Evolutionary conservation across 2,797 vertebrate species (phyloP), one percentile per base, ranked within the genome.

Genomic region (Hozukius guyotensis): DNA sequence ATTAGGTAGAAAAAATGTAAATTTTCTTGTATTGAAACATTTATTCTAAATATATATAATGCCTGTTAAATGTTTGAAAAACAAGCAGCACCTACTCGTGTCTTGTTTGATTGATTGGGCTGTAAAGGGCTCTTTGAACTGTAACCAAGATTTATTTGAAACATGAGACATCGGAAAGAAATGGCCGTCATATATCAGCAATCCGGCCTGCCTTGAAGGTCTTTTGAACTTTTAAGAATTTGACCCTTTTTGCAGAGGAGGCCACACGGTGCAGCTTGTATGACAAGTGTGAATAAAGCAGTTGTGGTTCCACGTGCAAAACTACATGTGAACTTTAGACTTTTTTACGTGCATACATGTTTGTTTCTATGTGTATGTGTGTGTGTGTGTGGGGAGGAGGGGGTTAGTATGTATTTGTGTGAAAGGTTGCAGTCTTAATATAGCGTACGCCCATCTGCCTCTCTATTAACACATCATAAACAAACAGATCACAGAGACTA

Each of bases 141-240:
- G 5, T 14, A 68, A 38, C 4, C 0, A 76, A 61, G 46, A 90
- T 82, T 66, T 7, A 87, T 88, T 59, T 86, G 85, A 89, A 92
- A 88, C 72, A 8, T 10, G 64, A 89, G 63, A 86, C 78, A 64
- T 59, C 72, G 1, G 0, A 38, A 36, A 18, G 38, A 77, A 80
- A 85, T 46, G 66, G 74, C 22, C 8, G 49, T 61, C 82, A 69
- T 85, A 84, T 24, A 88, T 91, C 81, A 83, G 52, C 59, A 9
- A 31, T 31, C 53, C 67, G 4, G 31, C 46, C 60, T 64, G 63
- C 53, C 75, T 25, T 12, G 3, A 67, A 27, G 60, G 53, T 56
- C 81, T 92, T 92, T 89, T 91, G 76, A 90, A 90, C 85, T 59
- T 79, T 75, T 38, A 67, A 62, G 67, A 62, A 83, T 63, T 73